These are phyloP conservation scores for Brachionus plicatilis DNA, from an alignment of 1,140 invertebrate genomes.

Conservation along the genomic window DNA sequence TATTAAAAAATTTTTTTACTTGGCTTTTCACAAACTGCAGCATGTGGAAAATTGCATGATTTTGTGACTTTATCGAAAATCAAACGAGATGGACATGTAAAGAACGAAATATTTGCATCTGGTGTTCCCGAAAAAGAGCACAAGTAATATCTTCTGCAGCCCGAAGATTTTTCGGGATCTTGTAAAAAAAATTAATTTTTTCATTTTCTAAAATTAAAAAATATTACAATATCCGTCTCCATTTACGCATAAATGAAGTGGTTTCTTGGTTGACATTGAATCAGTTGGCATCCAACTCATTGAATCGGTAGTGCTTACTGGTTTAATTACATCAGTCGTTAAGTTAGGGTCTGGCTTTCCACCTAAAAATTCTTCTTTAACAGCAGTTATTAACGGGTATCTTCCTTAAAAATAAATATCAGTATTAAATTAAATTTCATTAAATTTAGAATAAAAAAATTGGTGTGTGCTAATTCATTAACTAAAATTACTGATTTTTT, in stretches of 20 bases:
- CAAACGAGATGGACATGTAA: not conserved
- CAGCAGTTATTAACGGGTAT: slow-evolving; percentile 24
- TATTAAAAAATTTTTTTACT: not conserved
- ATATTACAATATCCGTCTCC: slow-evolving; percentile 20
- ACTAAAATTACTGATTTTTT: too few relatives aligned
- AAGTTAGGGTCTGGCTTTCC: not conserved
- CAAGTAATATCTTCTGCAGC: not conserved
- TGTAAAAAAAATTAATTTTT: not conserved
- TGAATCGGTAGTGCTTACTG: not conserved
- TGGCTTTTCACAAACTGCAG: not conserved
- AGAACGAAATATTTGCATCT: not conserved
- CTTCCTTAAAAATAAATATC: not conserved
- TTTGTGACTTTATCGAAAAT: slow-evolving; percentile 13
- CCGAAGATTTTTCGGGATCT: not conserved
- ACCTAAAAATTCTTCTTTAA: slow-evolving; percentile 6
- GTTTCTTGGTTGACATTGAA: not conserved
- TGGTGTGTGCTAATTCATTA: too few relatives aligned
- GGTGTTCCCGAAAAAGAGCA: not conserved
- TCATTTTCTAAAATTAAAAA: too few relatives aligned
- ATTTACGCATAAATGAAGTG: not conserved
- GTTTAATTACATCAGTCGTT: not conserved
- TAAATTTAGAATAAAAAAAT: not conserved
- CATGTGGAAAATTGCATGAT: slow-evolving; percentile 32
- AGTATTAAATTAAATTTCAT: not conserved
- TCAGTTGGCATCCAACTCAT: not conserved